Conservation (phyloP, 2,797 vertebrate genomes). For the Alosa sapidissima region DNA sequence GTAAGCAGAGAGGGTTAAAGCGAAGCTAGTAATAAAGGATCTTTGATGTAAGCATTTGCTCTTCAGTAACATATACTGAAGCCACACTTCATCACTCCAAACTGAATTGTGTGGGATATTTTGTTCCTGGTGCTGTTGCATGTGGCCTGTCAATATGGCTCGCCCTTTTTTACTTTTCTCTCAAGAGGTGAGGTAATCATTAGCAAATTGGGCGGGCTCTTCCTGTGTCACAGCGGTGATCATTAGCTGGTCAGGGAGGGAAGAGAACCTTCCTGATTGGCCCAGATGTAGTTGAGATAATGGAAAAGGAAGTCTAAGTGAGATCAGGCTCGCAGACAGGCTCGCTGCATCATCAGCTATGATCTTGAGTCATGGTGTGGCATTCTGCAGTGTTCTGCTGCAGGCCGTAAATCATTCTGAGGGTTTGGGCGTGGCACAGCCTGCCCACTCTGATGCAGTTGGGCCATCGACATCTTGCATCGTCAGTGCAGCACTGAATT, state of each 20-base stretch:
- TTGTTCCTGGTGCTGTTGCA: not conserved
- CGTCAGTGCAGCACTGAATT: slow-evolving; percentile 5
- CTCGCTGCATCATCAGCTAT: slow-evolving; percentile 27
- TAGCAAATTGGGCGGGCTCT: slow-evolving; percentile 11
- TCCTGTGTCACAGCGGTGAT: not conserved
- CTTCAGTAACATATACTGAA: not conserved
- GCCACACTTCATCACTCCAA: not conserved
- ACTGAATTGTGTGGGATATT: not conserved
- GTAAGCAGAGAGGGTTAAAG: not conserved
- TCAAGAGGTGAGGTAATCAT: slow-evolving; percentile 9
- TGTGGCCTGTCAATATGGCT: not conserved
- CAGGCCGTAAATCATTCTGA: slow-evolving; percentile 60
- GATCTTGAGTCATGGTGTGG: slow-evolving; percentile 57
- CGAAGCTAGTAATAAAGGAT: no score
- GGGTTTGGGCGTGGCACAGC: slow-evolving; percentile 55
- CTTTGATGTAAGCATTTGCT: not conserved
- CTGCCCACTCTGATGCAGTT: not conserved
- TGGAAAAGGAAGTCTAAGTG: slow-evolving; percentile 6
- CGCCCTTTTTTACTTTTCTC: slow-evolving; percentile 4
- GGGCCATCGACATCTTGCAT: slow-evolving; percentile 10
- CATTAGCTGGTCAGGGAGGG: not conserved
- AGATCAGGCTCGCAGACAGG: not conserved
- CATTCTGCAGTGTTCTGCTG: slow-evolving; percentile 36
- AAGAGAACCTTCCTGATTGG: not conserved
- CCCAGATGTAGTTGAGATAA: slow-evolving; percentile 1